Percentiles rank a stretch among this genome's conserved stretches.
These are phyloP conservation scores for Schizopygopsis pylzovi DNA, from an alignment of 2,797 vertebrate genomes.

Conservation along the genomic window DNA sequence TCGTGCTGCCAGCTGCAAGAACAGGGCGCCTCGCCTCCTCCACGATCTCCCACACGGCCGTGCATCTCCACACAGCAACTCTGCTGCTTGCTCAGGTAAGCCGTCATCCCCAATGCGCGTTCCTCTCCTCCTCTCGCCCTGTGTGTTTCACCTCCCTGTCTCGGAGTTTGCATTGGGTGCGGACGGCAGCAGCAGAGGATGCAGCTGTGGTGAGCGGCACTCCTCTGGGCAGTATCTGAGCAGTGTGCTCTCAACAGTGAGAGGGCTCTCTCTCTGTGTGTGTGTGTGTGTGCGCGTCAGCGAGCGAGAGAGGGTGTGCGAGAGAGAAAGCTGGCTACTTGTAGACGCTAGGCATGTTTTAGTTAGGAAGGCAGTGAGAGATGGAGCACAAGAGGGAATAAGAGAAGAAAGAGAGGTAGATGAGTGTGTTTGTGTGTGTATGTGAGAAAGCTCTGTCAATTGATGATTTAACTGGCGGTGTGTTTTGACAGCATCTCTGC, in stretches of 20 bases:
- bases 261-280: constrained; percentile 38
- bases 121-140: constrained; percentile 34
- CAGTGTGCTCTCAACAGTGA: constrained; percentile 60
- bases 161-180: constrained; percentile 36
- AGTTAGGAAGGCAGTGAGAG: constrained; percentile 32
- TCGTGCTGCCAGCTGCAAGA: constrained; percentile 82
- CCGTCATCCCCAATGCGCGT: constrained; percentile 75
- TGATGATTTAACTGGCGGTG: constrained; percentile 85
- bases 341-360: constrained; percentile 40
- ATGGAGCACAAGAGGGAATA: constrained; percentile 38
- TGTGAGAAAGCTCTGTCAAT: constrained; percentile 84
- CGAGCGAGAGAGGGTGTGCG: constrained; percentile 6
- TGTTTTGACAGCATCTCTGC: constrained; percentile 85
- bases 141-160: constrained; percentile 45
- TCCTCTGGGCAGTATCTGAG: constrained; percentile 62
- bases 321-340: constrained; percentile 36
- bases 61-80: constrained; percentile 79
- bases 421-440: constrained; percentile 67
- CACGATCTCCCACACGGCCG: constrained; percentile 64
- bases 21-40: constrained; percentile 74
- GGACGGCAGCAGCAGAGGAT: constrained; percentile 43
- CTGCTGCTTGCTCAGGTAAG: constrained; percentile 82
- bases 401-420: constrained; percentile 52
- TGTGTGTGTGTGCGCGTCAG: constrained; percentile 23
- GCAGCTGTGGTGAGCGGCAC: constrained; percentile 52